phyloP scores from a whole-genome alignment of 2,113 vertebrate genomes.

The Pseudolaguvia tuberculata region DNA sequence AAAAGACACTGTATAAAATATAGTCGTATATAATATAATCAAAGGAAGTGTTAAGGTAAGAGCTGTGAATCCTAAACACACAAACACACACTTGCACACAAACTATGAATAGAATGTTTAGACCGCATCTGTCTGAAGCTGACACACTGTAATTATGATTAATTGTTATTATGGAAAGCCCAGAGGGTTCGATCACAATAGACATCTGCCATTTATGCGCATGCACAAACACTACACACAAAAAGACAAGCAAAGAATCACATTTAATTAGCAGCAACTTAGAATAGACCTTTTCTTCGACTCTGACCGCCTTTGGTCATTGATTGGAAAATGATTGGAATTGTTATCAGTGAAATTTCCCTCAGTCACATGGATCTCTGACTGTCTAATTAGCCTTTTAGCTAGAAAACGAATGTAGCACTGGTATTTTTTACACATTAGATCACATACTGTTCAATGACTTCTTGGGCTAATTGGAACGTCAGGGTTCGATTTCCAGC shows the following conservation, averaged over 20 bases:
- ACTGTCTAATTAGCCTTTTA: neutral
- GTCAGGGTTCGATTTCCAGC: neutral
- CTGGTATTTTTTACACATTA: neutral
- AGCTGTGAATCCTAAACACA: neutral
- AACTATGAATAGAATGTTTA: neutral
- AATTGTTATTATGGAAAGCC: conserved; percentile 13
- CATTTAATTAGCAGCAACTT: conserved; percentile 2
- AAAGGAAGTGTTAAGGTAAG: neutral
- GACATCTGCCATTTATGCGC: neutral
- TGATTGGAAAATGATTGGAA: neutral
- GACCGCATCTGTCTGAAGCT: conserved; percentile 1
- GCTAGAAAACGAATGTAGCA: neutral
- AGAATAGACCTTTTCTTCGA: neutral
- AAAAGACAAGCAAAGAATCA: neutral
- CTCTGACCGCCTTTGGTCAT: neutral
- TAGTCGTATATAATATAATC: too few species aligned
- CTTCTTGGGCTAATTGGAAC: neutral
- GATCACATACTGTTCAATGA: neutral
- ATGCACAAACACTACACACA: neutral
- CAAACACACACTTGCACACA: neutral
- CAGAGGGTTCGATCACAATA: neutral
- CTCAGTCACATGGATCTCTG: neutral
- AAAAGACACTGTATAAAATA: too few species aligned
- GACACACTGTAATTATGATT: conserved; percentile 28
- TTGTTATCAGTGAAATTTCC: conserved; percentile 3